These are phyloP conservation scores for Arremon brunneinucha DNA, from an alignment of 2,797 vertebrate species.

Conservation along the genomic window DNA sequence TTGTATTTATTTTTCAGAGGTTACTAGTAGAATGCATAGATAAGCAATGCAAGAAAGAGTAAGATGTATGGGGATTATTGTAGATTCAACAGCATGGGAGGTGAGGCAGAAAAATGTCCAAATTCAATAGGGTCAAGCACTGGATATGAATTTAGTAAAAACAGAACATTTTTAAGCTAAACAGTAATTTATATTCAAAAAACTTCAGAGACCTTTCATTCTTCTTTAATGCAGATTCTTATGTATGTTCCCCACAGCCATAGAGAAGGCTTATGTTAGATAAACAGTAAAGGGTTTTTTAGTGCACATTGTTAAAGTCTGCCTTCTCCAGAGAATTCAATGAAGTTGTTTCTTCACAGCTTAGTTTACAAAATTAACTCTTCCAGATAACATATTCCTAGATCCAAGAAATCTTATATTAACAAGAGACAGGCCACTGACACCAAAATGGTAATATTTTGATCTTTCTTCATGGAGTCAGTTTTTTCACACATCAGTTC, in stretches of 20 bases:
- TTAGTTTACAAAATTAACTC: not conserved
- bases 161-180: not conserved
- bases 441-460: not conserved
- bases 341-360: not conserved
- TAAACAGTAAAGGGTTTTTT: not conserved
- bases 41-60: not conserved
- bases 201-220: not conserved
- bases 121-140: not conserved
- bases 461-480: not conserved
- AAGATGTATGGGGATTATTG: not conserved
- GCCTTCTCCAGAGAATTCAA: not conserved
- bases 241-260: not conserved
- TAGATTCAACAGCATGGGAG: not conserved
- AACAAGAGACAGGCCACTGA: not conserved
- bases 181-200: not conserved
- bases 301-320: not conserved
- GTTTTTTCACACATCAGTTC: not conserved
- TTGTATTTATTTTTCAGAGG: not conserved
- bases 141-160: not conserved
- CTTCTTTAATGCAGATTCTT: not conserved
- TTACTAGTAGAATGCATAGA: not conserved
- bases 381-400: not conserved
- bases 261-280: not conserved
- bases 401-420: not conserved
- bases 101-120: not conserved